Percentiles rank a stretch among this genome's conserved stretches.
These are phyloP conservation scores for Scolopax mira DNA, from an alignment of 2,113 vertebrate species.

Conservation along the genomic window DNA sequence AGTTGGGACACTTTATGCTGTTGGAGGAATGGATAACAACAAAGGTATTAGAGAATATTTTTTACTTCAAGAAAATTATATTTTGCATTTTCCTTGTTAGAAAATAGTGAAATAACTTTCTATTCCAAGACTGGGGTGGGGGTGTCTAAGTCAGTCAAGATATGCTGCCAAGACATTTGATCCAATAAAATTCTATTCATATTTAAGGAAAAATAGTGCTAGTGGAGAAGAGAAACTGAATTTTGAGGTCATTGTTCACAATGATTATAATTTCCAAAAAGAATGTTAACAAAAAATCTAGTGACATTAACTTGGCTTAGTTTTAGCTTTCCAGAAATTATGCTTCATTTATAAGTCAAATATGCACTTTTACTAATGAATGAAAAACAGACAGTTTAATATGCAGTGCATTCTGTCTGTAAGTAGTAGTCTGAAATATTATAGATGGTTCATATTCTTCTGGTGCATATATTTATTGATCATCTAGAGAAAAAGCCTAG, in stretches of 20 bases:
- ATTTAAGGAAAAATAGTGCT: background rate
- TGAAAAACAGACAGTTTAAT: background rate
- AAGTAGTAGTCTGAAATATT: background rate
- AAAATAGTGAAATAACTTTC: background rate
- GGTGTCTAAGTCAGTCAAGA: background rate
- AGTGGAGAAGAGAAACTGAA: background rate
- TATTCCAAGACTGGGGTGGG: rapidly evolving
- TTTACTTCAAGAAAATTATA: background rate
- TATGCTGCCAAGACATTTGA: background rate
- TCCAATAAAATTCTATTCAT: background rate
- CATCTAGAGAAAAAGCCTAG: background rate
- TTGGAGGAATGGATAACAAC: slow-evolving; percentile 84
- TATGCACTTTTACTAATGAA: background rate
- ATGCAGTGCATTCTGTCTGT: background rate
- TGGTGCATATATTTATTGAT: background rate
- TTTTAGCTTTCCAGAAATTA: background rate
- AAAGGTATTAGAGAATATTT: slow-evolving; percentile 73
- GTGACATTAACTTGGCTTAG: background rate
- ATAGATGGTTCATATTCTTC: background rate
- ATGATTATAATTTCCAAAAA: background rate
- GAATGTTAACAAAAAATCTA: background rate
- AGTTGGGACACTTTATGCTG: slow-evolving; percentile 80
- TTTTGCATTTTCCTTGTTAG: background rate
- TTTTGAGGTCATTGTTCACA: background rate
- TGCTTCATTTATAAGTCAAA: background rate